Evolutionary conservation across 1,140 invertebrate genomes (phyloP).

Genomic region (Drosophila ohnishii): DNA sequence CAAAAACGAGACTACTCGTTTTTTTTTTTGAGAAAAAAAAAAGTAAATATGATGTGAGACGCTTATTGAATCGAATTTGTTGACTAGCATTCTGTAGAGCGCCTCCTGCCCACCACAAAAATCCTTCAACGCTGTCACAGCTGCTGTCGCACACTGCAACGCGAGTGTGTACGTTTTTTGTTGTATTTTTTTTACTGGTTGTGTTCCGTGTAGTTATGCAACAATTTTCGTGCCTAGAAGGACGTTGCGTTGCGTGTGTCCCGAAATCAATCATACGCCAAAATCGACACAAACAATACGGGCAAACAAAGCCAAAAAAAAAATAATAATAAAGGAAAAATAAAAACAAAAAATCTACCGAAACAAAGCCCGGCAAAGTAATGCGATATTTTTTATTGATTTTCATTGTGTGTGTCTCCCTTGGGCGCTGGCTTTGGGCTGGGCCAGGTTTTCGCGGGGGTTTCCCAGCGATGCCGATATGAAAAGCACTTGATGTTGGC

Average conservation of each 20-base stretch:
- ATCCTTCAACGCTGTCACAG: slow-evolving; percentile 50
- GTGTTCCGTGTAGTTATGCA: slow-evolving; percentile 62
- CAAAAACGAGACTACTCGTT: slow-evolving; percentile 9
- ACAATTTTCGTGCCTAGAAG: slow-evolving; percentile 56
- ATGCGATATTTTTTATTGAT: slow-evolving; percentile 79
- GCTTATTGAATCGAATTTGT: slow-evolving; percentile 77
- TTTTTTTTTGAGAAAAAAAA: slow-evolving; percentile 22
- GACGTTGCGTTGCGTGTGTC: slow-evolving; percentile 47
- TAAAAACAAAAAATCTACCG: slow-evolving; percentile 14
- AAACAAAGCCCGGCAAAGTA: slow-evolving; percentile 65
- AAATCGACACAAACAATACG: slow-evolving; percentile 64
- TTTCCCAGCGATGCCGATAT: slow-evolving; percentile 21
- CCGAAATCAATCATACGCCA: slow-evolving; percentile 77
- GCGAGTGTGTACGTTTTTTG: slow-evolving; percentile 28
- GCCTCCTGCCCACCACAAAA: slow-evolving; percentile 16
- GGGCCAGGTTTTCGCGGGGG: not conserved
- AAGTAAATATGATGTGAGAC: slow-evolving; percentile 57
- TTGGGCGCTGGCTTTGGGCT: not conserved
- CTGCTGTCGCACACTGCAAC: slow-evolving; percentile 63
- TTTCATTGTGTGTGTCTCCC: slow-evolving; percentile 52
- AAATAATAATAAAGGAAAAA: not conserved
- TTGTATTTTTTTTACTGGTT: not conserved
- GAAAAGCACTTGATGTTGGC: slow-evolving; percentile 70
- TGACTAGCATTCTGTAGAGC: slow-evolving; percentile 60
- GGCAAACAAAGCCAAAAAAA: slow-evolving; percentile 14